Evolutionary conservation across 2,888 invertebrate species (phyloP), one percentile per base, ranked within the genome.

Genomic region (Phortica magna): DNA sequence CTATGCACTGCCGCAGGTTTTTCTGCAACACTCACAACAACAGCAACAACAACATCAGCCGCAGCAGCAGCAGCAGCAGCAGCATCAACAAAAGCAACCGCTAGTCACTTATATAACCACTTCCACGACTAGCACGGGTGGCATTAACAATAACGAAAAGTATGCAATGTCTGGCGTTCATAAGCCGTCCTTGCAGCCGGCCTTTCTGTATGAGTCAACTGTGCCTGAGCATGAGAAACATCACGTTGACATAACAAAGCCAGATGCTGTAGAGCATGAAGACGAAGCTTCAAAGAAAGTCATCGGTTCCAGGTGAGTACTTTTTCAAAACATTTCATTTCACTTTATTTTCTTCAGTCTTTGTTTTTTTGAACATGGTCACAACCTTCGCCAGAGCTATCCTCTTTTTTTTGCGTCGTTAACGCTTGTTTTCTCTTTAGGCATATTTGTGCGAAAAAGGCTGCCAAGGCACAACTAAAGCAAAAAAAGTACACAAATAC

Each of bases 221-320:
- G 70, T 87, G 78, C 89, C 88, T 6, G 78, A 83, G 75, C 81
- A 83, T 17, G 78, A 74, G 39, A 39, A 65, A 39, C 19, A 31
- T 19, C 12, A 39, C 12, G 31, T 41, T 12, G 65, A 12, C 19
- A 39, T 6, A 6, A 19, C 65, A 65, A 65, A 31, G 65, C 39
- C 14, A 12, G 17, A 39, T 72, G 61, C 55, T 75, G 43, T 59
- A 79, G 78, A 68, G 75, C 39, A 79, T 43, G 93, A 93, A 88
- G 91, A 90, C 10, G 93, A 93, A 80, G 89, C 91, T 77, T 93
- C 94, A 71, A 93, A 94, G 89, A 94, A 93, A 92, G 93, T 94
- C 81, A 92, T 94, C 81, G 94, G 94, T 84, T 94, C 94, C 80
- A 94, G 94, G 94, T 94, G 91, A 92, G 89, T 85, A 81, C 83